Conservation (phyloP, 2,888 invertebrate species). For the Podotricha telesiphe region DNA sequence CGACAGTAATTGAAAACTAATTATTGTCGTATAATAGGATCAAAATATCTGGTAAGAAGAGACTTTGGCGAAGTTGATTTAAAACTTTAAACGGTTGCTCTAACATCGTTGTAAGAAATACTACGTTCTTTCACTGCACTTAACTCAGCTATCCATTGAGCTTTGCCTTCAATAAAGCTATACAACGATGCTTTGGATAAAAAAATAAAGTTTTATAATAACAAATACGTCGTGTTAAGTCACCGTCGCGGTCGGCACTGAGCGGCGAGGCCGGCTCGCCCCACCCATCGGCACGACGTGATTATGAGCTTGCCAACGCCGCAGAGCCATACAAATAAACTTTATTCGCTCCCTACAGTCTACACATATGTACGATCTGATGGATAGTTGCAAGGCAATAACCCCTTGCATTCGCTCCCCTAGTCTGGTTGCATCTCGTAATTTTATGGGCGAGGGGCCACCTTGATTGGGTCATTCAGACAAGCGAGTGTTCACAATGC, state of each 20-base stretch:
- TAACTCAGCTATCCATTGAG: slow-evolving; percentile 35
- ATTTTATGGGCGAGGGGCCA: slow-evolving; percentile 76
- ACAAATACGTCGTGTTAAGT: slow-evolving; percentile 52
- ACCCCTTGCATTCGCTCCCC: slow-evolving; percentile 79
- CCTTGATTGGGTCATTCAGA: slow-evolving; percentile 65
- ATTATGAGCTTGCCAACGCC: slow-evolving; percentile 74
- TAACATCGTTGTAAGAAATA: slow-evolving; percentile 68
- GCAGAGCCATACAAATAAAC: slow-evolving; percentile 77
- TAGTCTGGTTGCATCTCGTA: slow-evolving; percentile 71
- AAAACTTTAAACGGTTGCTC: slow-evolving; percentile 74
- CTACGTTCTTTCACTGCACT: slow-evolving; percentile 35
- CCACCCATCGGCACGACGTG: slow-evolving; percentile 73
- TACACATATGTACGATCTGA: slow-evolving; percentile 70
- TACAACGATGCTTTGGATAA: slow-evolving; percentile 32
- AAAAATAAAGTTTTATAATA: slow-evolving; percentile 34
- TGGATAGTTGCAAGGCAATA: slow-evolving; percentile 77
- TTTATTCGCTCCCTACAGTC: slow-evolving; percentile 74
- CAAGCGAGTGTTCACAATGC: slow-evolving; percentile 40
- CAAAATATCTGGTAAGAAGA: slow-evolving; percentile 70
- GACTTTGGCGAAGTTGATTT: slow-evolving; percentile 70
- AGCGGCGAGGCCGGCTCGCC: slow-evolving; percentile 64
- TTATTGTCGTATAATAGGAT: slow-evolving; percentile 79
- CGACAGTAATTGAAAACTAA: slow-evolving; percentile 50
- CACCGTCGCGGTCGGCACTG: slow-evolving; percentile 69
- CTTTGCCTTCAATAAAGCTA: slow-evolving; percentile 29